Base-by-base conservation (phyloP, 1,140 invertebrate genomes). In the Caerostris extrusa region DNA sequence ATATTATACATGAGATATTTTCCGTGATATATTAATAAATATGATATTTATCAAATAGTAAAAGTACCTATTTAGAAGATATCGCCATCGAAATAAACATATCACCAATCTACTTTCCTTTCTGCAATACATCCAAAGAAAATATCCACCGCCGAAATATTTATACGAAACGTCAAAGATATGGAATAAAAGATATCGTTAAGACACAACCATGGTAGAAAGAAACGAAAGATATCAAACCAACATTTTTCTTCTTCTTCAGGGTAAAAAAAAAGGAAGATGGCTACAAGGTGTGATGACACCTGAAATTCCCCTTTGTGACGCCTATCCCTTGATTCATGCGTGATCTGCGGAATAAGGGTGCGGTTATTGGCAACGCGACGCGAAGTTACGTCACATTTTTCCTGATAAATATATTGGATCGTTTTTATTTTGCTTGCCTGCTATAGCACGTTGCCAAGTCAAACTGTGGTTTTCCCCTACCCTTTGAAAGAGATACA, bases 291-390 rank as follows among this genome's bases (percentile, higher is more conserved):
- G 71, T 60, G 57, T n/a, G 89, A 90, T 90, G 89, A 90, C 89
- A 90, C 89, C 69, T 81, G 89, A 58, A 90, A 90, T 81, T 50
- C 89, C 69, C 34, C 17, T n/a, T 14, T 19, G 69, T 90, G 89
- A 90, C 89, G 57, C 69, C 81, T 81, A 34, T 67, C 55, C 53
- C 89, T 81, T 90, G 89, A 90, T 90, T 90, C 89, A 90, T 77
- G 34, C n/a, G 34, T 60, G 53, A 5, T 19, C 14, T 10, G n/a
- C 7, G 67, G 6, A 50, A 7, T n/a, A 8, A 71, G 67, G 87
- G 87, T 71, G 87, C 55, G 87, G 60, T 14, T 60, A 17, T 19
- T 50, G 71, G 19, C 12, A 7, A 19, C 50, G 71, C 87, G 61
- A 89, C n/a, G 19, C 53, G 34, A 56, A 55, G 19, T 81, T 57